Evolutionary conservation across 2,797 vertebrate species (phyloP).

Genomic region (Setipinna tenuifilis): DNA sequence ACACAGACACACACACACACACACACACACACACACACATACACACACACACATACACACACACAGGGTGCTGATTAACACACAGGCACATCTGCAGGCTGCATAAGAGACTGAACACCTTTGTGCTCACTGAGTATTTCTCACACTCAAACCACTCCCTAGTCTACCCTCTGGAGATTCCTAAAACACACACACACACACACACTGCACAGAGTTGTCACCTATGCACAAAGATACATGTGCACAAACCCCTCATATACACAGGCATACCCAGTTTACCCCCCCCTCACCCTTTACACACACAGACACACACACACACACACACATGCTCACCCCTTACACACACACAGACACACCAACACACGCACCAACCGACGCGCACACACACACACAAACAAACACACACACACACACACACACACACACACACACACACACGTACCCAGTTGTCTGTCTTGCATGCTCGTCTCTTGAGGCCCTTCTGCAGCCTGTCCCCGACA

Average conservation of each 20-base stretch:
- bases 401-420: background rate
- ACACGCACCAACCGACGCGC: background rate
- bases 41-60: background rate
- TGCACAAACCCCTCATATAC: background rate
- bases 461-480: slow-evolving; percentile 87
- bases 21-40: background rate
- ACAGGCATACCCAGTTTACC: background rate
- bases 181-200: background rate
- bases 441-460: slow-evolving; percentile 96
- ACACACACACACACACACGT: slow-evolving; percentile 38
- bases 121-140: background rate
- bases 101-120: too few species aligned
- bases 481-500: slow-evolving; percentile 92
- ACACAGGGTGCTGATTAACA: too few species aligned
- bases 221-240: background rate
- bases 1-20: background rate
- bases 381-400: background rate
- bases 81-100: too few species aligned
- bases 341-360: background rate
- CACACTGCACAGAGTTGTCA: background rate
- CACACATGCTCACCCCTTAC: background rate
- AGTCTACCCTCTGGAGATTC: background rate
- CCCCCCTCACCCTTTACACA: background rate
- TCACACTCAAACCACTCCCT: background rate
- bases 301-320: background rate